These are phyloP conservation scores for Meiosimyza platycephala DNA, from an alignment of 2,888 invertebrate species.

Conservation along the genomic window DNA sequence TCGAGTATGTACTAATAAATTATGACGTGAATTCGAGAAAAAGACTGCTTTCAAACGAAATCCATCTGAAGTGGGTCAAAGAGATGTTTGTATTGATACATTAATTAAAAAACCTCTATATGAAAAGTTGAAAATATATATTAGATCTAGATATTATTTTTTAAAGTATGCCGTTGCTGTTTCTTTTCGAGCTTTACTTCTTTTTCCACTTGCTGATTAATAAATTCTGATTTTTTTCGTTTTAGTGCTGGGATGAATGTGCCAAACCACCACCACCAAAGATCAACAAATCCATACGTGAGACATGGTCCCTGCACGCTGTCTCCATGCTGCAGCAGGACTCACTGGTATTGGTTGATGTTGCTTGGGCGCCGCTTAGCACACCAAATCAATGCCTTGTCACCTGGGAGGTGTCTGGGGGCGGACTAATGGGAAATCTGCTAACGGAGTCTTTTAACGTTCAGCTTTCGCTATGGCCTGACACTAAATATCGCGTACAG, in stretches of 20 bases:
- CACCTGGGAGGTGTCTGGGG: constrained; percentile 67
- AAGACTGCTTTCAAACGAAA: too few species aligned
- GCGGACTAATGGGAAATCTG: constrained; percentile 66
- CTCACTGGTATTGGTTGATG: constrained; percentile 65
- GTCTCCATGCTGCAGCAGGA: constrained; percentile 65
- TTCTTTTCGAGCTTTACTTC: too few species aligned
- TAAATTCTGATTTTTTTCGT: constrained; percentile 38
- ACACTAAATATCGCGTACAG: constrained; percentile 66
- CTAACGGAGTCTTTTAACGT: constrained; percentile 65
- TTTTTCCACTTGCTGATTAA: not conserved
- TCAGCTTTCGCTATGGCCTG: constrained; percentile 66
- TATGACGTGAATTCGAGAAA: too few species aligned
- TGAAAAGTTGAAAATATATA: too few species aligned
- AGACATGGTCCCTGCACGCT: constrained; percentile 61
- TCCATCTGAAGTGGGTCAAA: too few species aligned
- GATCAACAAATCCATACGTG: constrained; percentile 60
- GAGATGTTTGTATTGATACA: too few species aligned
- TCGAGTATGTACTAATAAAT: too few species aligned
- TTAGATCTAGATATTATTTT: too few species aligned
- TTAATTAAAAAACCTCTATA: too few species aligned
- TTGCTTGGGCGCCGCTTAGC: constrained; percentile 63
- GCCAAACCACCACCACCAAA: constrained; percentile 58
- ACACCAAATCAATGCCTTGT: constrained; percentile 64
- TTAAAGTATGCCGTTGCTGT: too few species aligned
- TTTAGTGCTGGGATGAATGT: constrained; percentile 66